Base-by-base conservation (phyloP, 2,113 vertebrate species). In the Sakesphorus luctuosus region DNA sequence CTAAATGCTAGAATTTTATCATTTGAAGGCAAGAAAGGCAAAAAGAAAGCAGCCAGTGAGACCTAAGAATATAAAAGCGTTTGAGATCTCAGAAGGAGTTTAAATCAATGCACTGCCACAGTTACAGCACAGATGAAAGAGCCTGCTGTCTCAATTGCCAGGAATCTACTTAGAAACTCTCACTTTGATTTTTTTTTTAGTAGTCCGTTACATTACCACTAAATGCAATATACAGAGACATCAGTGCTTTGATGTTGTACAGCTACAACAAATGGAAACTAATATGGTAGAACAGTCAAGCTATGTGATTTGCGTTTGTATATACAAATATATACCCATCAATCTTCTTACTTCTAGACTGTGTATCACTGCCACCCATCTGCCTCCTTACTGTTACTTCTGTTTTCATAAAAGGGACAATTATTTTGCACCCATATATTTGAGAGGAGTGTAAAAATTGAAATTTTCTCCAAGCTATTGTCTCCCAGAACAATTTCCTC, bases 141-240 rank as follows among this genome's bases (percentile, higher is more conserved):
- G 96, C 96, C 97, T 96, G 97, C 98, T 98, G 98, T 98, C 98
- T 98, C 97, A 97, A 98, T 98, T 98, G 98, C 98, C 97, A 97
- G 95, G 97, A 98, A 99, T 98, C 98, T 98, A 98, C 98, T 98
- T 98, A 98, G 98, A 98, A 98, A 98, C 98, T 98, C 98, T 98
- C 96, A 96, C 98, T 99, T 98, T 97, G 97, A 98, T 98, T 98
- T 98, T 97, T 94, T 89, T 98, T 97, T 97, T 95, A 94, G 95
- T 97, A 97, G 97, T 94, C 97, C 38, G 72, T 97, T 98, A 98
- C 97, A 98, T 98, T 98, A 97, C 94, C 94, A 97, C 97, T 98
- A 98, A 99, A 98, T 98, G 97, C 98, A 98, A 88, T 98, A 97
- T 97, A 97, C 40, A 44, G 87, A 96, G 97, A 97, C 96, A 97